Base-by-base conservation (phyloP, 64 coral and sea anemone species). In the Montipora capricornis region DNA sequence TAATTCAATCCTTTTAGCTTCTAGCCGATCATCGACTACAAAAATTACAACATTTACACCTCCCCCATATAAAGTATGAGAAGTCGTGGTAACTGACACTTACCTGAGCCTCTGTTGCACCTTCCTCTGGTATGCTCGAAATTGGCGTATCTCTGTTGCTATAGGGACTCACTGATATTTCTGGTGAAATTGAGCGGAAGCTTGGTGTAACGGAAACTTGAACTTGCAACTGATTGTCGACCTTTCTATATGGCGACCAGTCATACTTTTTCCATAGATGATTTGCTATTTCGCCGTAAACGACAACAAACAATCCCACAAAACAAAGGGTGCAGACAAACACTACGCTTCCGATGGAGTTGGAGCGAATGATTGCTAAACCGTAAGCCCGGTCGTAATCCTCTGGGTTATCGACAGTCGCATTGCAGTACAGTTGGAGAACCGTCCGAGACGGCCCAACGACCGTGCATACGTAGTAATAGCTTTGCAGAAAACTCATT, bases 381-480 rank as follows among this genome's bases (percentile, higher is more conserved):
- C 62, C 82, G 14, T 71, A 51, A 0, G n/a, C 44, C 47, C n/a
- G 68, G 5, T 10, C 16, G 17, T 86, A 51, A 8, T 86, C 82
- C 10, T 47, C 58, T 44, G 53, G 14, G 15, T 86, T 48, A 1
- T 48, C 15, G 11, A 73, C 10, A 3, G 46, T 71, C 17, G 49
- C 66, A 73, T 86, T 46, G 82, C 82, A 86, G 44, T 17, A 47
- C 45, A 4, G n/a, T 20, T 17, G 16, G 3, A 86, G 62, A 1
- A 11, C 10, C 1, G 15, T 10, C 0, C 62, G 19, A 24, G 45
- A 1, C 12, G 82, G 82, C 0, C 82, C 82, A 49, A 86, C 82
- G 14, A 49, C 1, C 49, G 66, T 64, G 47, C 82, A 86, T 0
- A 86, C 82, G 66, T 86, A 86, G n/a, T 86, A 86, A 86, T 49